A percentile compares a stretch with the other conserved stretches of the same genome.
phyloP scores from a whole-genome alignment of 2,888 invertebrate species.

The Pasiphila rectangulata region DNA sequence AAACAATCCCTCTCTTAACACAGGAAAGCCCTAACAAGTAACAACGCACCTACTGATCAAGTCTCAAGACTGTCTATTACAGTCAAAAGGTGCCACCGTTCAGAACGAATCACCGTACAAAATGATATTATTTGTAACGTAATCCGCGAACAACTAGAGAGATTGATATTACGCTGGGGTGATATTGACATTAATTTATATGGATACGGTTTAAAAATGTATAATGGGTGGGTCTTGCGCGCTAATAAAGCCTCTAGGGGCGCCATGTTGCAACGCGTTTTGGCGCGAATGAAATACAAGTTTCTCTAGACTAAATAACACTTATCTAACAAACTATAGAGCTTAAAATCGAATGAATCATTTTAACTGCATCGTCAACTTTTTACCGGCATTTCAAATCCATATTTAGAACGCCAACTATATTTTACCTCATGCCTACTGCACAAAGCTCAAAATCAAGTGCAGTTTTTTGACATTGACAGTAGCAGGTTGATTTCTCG shows the following conservation, averaged over 20 bases:
- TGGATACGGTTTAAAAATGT: conserved; percentile 81
- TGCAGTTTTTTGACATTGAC: conserved; percentile 26
- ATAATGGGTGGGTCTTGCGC: conserved; percentile 71
- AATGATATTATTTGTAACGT: conserved; percentile 80
- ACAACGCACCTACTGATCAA: conserved; percentile 17
- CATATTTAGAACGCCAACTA: conserved; percentile 31
- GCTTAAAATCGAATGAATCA: neutral
- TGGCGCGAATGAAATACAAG: neutral
- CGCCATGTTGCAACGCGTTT: conserved; percentile 41
- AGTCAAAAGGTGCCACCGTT: conserved; percentile 64
- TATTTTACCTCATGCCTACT: conserved; percentile 23
- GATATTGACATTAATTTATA: conserved; percentile 80
- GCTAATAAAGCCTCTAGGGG: conserved; percentile 74
- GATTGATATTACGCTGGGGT: conserved; percentile 79
- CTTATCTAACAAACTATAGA: neutral
- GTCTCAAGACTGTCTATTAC: conserved; percentile 42
- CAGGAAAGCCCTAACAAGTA: too few relatives aligned
- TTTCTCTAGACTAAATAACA: neutral
- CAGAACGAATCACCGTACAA: conserved; percentile 80
- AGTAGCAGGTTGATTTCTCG: conserved; percentile 28
- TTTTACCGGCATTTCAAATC: conserved; percentile 54
- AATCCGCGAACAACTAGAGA: conserved; percentile 79
- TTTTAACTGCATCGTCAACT: conserved; percentile 32
- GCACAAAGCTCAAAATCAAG: conserved; percentile 25
- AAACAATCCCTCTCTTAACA: too few relatives aligned